Evolutionary conservation across 2,888 invertebrate species (phyloP).

Genomic region (Lasioglossum marginatum): DNA sequence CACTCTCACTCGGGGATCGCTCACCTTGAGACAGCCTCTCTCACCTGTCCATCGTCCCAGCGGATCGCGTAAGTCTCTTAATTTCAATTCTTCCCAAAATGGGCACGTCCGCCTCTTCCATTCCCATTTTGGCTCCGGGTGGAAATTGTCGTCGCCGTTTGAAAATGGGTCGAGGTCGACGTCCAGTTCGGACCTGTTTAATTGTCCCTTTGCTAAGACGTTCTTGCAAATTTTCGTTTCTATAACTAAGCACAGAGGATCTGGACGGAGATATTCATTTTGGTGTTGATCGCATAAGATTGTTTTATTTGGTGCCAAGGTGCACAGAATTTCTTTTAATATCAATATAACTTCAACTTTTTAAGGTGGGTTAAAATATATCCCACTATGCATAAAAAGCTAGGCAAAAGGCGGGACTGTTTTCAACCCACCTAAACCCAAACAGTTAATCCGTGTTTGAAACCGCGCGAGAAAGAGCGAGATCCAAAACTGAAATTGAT

Average conservation of each 20-base stretch:
- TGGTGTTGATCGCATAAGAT: background rate
- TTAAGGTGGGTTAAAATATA: no score
- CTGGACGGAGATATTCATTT: background rate
- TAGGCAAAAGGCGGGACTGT: no score
- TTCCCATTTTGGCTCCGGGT: constrained; percentile 36
- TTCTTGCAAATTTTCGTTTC: background rate
- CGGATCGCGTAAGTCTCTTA: constrained; percentile 15
- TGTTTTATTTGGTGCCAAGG: no score
- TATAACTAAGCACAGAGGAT: background rate
- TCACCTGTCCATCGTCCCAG: constrained; percentile 44
- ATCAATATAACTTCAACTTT: no score
- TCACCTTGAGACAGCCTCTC: constrained; percentile 58
- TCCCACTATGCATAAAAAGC: no score
- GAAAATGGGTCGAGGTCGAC: constrained; percentile 38
- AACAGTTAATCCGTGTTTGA: background rate
- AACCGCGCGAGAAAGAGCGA: background rate
- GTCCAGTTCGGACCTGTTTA: background rate
- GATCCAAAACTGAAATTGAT: background rate
- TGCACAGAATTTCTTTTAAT: no score
- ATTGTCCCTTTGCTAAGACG: background rate
- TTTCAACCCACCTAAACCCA: no score
- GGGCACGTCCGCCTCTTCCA: constrained; percentile 40
- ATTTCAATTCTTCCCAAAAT: constrained; percentile 48
- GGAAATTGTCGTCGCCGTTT: constrained; percentile 10
- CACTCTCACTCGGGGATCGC: constrained; percentile 69